Evolutionary conservation across 2,888 invertebrate genomes (phyloP).

Genomic region (Peribatodes rhomboidaria): DNA sequence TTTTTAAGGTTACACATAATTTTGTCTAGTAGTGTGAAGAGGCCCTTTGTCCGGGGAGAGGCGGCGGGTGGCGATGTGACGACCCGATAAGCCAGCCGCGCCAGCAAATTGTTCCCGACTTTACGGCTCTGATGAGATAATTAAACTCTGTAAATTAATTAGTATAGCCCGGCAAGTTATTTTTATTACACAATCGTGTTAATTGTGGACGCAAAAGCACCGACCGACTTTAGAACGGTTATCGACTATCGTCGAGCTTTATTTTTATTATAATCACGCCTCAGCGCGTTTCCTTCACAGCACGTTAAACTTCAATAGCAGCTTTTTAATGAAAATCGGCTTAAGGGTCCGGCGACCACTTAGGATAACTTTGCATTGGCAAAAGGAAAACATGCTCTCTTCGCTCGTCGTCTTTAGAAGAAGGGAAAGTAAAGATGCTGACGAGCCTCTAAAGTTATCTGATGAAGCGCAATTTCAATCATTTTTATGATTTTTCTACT

Average conservation of each 20-base stretch:
- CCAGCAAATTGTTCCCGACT: slow-evolving; percentile 73
- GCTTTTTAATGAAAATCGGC: slow-evolving; percentile 38
- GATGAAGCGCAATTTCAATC: too few relatives aligned
- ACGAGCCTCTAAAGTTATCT: too few relatives aligned
- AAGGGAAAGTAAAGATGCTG: too few relatives aligned
- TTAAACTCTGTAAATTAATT: slow-evolving; percentile 83
- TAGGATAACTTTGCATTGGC: too few relatives aligned
- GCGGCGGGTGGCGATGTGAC: slow-evolving; percentile 67
- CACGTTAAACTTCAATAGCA: slow-evolving; percentile 43
- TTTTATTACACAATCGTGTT: slow-evolving; percentile 74
- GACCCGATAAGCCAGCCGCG: slow-evolving; percentile 72
- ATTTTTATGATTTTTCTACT: too few relatives aligned
- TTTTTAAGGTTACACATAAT: too few relatives aligned
- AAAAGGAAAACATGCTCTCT: too few relatives aligned
- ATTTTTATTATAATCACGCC: slow-evolving; percentile 40
- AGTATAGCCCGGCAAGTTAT: slow-evolving; percentile 73
- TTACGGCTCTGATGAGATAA: slow-evolving; percentile 80
- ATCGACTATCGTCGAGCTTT: slow-evolving; percentile 37
- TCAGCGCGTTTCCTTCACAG: slow-evolving; percentile 46
- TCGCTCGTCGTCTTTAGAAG: too few relatives aligned
- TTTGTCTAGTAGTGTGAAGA: background rate
- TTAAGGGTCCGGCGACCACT: too few relatives aligned
- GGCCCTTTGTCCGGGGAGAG: slow-evolving; percentile 24
- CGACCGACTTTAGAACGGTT: slow-evolving; percentile 62
- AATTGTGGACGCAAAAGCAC: slow-evolving; percentile 68